A percentile compares a stretch with the other conserved stretches of the same genome.
phyloP scores from a whole-genome alignment of 2,888 invertebrate species.

The Thecocarcelia acutangulata region DNA sequence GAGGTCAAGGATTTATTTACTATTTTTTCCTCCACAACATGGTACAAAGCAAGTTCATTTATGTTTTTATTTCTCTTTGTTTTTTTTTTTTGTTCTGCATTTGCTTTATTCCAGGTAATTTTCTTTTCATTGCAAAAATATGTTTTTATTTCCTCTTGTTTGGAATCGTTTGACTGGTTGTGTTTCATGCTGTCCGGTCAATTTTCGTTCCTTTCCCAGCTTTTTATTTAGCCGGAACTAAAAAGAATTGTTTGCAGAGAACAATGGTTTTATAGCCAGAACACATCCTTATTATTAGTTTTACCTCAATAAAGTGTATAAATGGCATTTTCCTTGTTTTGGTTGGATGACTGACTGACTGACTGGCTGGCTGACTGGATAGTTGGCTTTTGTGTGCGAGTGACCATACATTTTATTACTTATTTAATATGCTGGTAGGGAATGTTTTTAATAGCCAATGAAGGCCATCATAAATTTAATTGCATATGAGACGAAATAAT shows the following conservation, averaged over 20 bases:
- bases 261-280: slow-evolving; percentile 55
- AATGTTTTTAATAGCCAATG: slow-evolving; percentile 64
- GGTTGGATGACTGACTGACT: not conserved
- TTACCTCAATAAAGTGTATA: slow-evolving; percentile 36
- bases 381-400: not conserved
- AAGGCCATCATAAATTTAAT: slow-evolving; percentile 56
- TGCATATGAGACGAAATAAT: slow-evolving; percentile 24
- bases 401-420: slow-evolving; percentile 10
- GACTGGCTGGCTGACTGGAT: too few relatives aligned
- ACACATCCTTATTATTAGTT: slow-evolving; percentile 56
- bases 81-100: slow-evolving; percentile 7
- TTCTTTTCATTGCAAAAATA: slow-evolving; percentile 32
- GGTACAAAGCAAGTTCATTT: slow-evolving; percentile 22
- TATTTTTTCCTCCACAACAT: not conserved
- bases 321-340: slow-evolving; percentile 16
- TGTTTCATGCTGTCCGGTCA: slow-evolving; percentile 29
- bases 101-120: slow-evolving; percentile 20
- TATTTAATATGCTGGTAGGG: slow-evolving; percentile 40
- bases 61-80: slow-evolving; percentile 20
- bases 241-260: slow-evolving; percentile 20
- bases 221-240: slow-evolving; percentile 17
- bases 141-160: slow-evolving; percentile 17
- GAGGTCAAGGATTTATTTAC: slow-evolving; percentile 34
- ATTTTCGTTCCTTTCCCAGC: not conserved
- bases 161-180: slow-evolving; percentile 30